These are phyloP conservation scores for Caenorhabditis japonica DNA, from an alignment of 2,888 invertebrate species.

Conservation along the genomic window DNA sequence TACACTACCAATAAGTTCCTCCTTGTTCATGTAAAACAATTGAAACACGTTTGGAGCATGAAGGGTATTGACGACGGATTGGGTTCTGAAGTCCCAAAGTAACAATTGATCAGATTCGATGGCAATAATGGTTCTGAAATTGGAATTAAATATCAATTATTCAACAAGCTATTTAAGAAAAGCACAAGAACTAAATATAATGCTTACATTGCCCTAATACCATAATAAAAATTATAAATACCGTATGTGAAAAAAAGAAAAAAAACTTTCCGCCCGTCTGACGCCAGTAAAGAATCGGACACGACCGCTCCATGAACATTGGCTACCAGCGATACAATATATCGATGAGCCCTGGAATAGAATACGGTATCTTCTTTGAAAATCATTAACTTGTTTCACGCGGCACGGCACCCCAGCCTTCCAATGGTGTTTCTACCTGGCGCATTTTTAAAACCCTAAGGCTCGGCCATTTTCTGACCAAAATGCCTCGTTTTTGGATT, in stretches of 20 bases:
- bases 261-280: constrained; percentile 63
- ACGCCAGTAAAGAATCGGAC: constrained; percentile 65
- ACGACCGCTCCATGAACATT: constrained; percentile 73
- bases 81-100: constrained; percentile 73
- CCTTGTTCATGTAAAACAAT: constrained; percentile 64
- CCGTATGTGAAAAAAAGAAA: no score
- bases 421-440: no score
- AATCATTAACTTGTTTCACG: no score
- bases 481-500: no score
- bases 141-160: neutral
- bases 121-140: constrained; percentile 41
- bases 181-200: no score
- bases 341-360: constrained; percentile 62
- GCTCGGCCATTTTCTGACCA: no score
- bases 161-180: no score
- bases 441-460: no score
- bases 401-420: no score
- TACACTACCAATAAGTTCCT: constrained; percentile 65
- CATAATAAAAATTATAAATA: no score
- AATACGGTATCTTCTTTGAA: no score
- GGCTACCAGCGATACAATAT: constrained; percentile 70
- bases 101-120: constrained; percentile 67
- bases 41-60: constrained; percentile 66
- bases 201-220: no score
- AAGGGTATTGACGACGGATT: constrained; percentile 66